Evolutionary conservation across 2,888 invertebrate species (phyloP).

Genomic region (Spilarctia lutea): DNA sequence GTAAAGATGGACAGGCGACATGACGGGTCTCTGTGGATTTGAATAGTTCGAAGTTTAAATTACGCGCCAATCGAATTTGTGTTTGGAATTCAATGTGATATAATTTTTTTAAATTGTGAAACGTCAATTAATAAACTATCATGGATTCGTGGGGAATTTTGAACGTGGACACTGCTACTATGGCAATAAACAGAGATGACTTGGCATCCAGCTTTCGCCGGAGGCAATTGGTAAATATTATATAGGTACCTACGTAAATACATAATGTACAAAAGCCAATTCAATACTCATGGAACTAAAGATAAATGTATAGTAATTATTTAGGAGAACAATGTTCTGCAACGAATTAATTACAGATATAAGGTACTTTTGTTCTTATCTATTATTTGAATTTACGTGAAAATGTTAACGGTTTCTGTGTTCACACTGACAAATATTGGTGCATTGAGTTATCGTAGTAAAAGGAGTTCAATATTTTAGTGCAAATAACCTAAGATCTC

Average conservation of each 20-base stretch:
- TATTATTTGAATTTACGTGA: background rate
- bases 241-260: background rate
- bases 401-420: background rate
- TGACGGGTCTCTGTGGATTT: conserved; percentile 53
- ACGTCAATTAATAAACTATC: conserved; percentile 37
- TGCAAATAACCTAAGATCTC: background rate
- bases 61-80: conserved; percentile 67
- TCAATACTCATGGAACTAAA: background rate
- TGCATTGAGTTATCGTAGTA: no score
- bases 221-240: conserved; percentile 72
- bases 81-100: conserved; percentile 51
- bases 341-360: background rate
- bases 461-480: no score
- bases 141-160: conserved; percentile 92
- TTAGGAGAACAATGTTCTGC: background rate
- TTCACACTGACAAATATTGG: background rate
- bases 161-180: conserved; percentile 88
- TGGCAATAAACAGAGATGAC: conserved; percentile 91
- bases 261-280: no score
- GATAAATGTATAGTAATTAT: background rate
- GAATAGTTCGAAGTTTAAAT: conserved; percentile 44
- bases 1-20: conserved; percentile 55
- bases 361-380: no score
- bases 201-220: conserved; percentile 83
- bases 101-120: conserved; percentile 49